These are phyloP conservation scores for Nephrotoma appendiculata DNA, from an alignment of 2,888 invertebrate species.

Conservation along the genomic window DNA sequence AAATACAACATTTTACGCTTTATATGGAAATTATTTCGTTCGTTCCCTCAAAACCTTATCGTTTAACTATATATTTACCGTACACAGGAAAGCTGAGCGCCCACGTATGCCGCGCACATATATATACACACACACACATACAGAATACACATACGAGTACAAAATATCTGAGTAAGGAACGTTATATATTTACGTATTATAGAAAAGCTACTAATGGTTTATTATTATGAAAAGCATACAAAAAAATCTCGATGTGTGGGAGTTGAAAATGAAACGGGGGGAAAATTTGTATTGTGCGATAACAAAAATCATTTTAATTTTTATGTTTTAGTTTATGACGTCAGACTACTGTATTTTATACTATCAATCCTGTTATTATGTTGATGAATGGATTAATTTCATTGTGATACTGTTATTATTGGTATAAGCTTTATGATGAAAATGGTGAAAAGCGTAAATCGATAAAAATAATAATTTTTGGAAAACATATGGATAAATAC, in stretches of 20 bases:
- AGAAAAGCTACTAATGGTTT: background rate
- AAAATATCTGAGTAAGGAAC: background rate
- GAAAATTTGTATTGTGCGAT: background rate
- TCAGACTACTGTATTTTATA: background rate
- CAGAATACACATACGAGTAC: background rate
- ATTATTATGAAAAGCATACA: background rate
- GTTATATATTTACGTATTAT: background rate
- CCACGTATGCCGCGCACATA: background rate
- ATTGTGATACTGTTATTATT: too few relatives aligned
- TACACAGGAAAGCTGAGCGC: background rate
- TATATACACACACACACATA: background rate
- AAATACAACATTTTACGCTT: background rate
- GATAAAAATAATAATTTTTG: background rate
- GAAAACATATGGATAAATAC: background rate
- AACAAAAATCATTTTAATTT: background rate
- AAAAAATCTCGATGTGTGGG: background rate
- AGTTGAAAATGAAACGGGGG: background rate
- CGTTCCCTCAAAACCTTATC: background rate
- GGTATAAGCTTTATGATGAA: too few relatives aligned
- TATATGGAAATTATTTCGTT: background rate
- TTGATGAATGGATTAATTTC: background rate
- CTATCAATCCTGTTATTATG: background rate
- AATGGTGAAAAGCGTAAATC: too few relatives aligned
- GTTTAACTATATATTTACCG: background rate
- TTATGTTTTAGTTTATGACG: background rate